phyloP scores from a whole-genome alignment of 2,113 vertebrate species.

The Pseudopipra pipra region DNA sequence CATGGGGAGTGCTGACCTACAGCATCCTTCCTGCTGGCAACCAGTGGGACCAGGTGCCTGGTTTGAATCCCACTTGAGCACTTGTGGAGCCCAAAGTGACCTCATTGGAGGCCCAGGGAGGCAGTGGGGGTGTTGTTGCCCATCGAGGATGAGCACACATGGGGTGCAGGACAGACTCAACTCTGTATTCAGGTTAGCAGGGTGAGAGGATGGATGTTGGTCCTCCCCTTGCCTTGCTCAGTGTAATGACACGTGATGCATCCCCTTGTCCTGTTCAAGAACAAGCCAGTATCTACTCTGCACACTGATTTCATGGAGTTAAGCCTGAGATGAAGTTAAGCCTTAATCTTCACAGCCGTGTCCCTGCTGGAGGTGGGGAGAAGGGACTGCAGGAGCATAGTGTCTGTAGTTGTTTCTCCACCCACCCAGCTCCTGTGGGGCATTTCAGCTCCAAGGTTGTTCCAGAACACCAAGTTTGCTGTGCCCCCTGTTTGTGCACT shows the following conservation, averaged over 20 bases:
- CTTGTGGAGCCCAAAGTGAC: neutral
- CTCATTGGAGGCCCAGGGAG: fast-evolving
- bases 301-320: neutral
- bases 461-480: neutral
- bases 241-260: fast-evolving
- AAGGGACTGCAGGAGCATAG: neutral
- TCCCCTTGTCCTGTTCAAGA: neutral
- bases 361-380: neutral
- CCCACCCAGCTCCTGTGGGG: fast-evolving
- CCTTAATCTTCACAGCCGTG: neutral
- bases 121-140: neutral
- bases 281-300: neutral
- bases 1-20: neutral
- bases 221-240: neutral
- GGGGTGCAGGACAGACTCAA: fast-evolving
- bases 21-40: neutral
- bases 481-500: neutral
- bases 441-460: neutral
- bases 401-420: neutral
- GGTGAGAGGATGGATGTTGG: neutral
- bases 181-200: neutral
- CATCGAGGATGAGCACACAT: fast-evolving
- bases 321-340: neutral
- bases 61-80: neutral
- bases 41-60: neutral